A percentile compares a stretch with the other conserved stretches of the same genome.
Evolutionary conservation across 2,797 vertebrate species (phyloP).

Genomic region (Sebastolobus alascanus): DNA sequence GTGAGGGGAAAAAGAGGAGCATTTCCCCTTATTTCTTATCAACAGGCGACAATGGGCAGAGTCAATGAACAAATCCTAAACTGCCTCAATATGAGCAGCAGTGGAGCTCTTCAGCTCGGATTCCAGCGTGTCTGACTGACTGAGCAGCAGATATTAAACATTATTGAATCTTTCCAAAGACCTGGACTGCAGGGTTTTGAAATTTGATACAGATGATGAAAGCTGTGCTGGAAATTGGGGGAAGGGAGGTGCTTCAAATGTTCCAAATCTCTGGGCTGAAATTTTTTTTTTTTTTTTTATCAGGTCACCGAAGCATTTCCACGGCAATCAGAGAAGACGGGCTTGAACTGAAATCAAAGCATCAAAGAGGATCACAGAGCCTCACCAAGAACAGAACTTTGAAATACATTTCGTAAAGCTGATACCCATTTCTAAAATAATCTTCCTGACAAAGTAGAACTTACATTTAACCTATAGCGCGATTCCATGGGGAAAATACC

Average conservation of each 20-base stretch:
- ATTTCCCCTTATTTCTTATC: slow-evolving; percentile 64
- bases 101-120: slow-evolving; percentile 48
- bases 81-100: slow-evolving; percentile 46
- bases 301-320: slow-evolving; percentile 65
- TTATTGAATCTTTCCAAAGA: slow-evolving; percentile 72
- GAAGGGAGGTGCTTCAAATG: slow-evolving; percentile 46
- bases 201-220: slow-evolving; percentile 76
- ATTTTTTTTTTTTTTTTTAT: slow-evolving; percentile 35
- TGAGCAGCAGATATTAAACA: slow-evolving; percentile 72
- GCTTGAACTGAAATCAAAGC: slow-evolving; percentile 62
- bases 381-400: slow-evolving; percentile 28
- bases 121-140: slow-evolving; percentile 58
- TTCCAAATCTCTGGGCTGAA: slow-evolving; percentile 65
- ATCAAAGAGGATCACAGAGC: slow-evolving; percentile 45
- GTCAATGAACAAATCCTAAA: slow-evolving; percentile 64
- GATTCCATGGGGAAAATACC: not conserved
- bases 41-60: slow-evolving; percentile 57
- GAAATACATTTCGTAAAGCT: slow-evolving; percentile 20
- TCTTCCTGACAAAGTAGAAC: slow-evolving; percentile 15
- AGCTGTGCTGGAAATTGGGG: slow-evolving; percentile 45
- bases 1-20: not conserved
- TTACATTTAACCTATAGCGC: slow-evolving; percentile 4
- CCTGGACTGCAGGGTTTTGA: slow-evolving; percentile 56
- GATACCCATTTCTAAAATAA: slow-evolving; percentile 29
- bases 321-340: slow-evolving; percentile 54